Base-by-base conservation (phyloP, 2,888 invertebrate genomes). In the Marasmarcha lunaedactyla region DNA sequence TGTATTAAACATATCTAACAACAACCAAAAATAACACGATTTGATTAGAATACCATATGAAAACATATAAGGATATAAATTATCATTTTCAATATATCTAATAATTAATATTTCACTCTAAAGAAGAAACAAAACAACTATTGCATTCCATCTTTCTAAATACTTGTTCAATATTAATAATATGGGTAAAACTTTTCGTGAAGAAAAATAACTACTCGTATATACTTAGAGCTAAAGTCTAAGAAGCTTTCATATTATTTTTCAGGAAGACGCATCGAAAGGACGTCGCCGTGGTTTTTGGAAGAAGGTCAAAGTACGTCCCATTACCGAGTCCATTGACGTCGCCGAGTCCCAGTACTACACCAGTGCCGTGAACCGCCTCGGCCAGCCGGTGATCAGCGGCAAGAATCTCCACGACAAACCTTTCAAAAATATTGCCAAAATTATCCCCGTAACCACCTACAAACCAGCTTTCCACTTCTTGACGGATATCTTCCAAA, bases 311-410 rank as follows among this genome's bases (percentile, higher is more conserved):
- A 88, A 89, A 47, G 87, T 89, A 15, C 84, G 85, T 35, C 86
- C 87, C 2, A 70, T 67, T 7, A 57, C 60, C 34, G 93, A 93
- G 62, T 86, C 88, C 14, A 89, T 93, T 38, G 92, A 92, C 56
- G 87, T 88, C 0, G 92, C 93, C 0, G 94, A 94, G 63, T 92
- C 93, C 0, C 93, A 94, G 65, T 79, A 78, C 55, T 84, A 83
- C 51, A 47, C 65, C 2, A 89, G 89, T 55, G 85, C 91, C 20
- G 89, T 85, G 3, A 77, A 86, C 46, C 71, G 81, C 43, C 62
- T 85, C 2, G 72, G 71, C 35, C 62, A 71, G 48, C 47, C 59
- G 5, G 47, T 71, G 11, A 54, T 57, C 35, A 46, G 42, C 36
- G 55, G 63, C 12, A 66, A 65, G 46, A 52, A 50, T 13, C 44